A percentile compares a stretch with the other conserved stretches of the same genome.
phyloP scores from a whole-genome alignment of 2,113 vertebrate genomes.

The Haemorhous mexicanus region DNA sequence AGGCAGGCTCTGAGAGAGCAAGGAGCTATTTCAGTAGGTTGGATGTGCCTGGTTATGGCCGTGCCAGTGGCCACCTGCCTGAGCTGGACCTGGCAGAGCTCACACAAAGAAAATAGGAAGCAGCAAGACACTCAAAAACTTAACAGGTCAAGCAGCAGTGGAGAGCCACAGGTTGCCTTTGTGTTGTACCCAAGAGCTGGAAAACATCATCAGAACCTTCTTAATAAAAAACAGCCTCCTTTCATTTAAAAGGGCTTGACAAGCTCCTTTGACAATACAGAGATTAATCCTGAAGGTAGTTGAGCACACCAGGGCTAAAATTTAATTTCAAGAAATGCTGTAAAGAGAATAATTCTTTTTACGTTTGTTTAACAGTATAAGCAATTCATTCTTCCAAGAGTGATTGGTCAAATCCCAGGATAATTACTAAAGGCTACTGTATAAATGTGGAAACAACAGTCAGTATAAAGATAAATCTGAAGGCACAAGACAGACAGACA shows the following conservation, averaged over 20 bases:
- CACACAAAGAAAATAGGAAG: background rate
- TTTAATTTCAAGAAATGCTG: background rate
- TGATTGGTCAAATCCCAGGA: background rate
- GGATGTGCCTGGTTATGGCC: background rate
- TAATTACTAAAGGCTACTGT: background rate
- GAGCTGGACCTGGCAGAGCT: background rate
- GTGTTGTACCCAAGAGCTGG: background rate
- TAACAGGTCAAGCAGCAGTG: rapidly evolving
- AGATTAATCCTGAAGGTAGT: background rate
- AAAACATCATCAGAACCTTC: background rate
- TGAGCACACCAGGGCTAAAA: background rate
- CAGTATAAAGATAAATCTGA: background rate
- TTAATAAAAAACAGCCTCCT: background rate
- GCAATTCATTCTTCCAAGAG: background rate
- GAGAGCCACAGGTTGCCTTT: background rate
- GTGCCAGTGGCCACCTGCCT: background rate
- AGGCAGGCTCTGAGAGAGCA: background rate
- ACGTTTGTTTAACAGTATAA: background rate
- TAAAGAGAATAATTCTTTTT: background rate
- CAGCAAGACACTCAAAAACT: background rate
- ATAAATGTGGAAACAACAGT: background rate
- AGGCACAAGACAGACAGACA: background rate
- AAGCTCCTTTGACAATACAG: background rate
- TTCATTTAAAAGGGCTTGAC: background rate
- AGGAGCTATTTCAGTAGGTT: background rate